Percentiles rank a stretch among this genome's conserved stretches.
Conservation (phyloP, 2,888 invertebrate genomes). For the Myathropa florea region DNA sequence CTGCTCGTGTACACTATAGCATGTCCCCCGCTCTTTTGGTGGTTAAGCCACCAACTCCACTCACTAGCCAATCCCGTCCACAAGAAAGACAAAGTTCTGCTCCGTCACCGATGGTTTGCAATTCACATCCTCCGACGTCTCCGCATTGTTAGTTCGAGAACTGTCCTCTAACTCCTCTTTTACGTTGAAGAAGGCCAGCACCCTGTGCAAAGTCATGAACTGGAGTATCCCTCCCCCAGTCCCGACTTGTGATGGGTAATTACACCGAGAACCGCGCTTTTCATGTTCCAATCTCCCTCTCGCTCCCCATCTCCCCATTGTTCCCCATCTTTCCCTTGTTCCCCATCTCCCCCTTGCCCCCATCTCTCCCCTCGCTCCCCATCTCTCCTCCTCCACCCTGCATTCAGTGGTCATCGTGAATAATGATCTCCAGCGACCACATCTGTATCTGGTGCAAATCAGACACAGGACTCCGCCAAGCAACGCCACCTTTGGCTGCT, state of each 20-base stretch:
- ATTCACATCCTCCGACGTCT: too few species aligned
- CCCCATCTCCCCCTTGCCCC: conserved; percentile 1
- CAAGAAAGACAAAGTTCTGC: too few species aligned
- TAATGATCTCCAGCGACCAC: conserved; percentile 47
- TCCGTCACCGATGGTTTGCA: too few species aligned
- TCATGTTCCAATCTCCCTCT: conserved; percentile 9
- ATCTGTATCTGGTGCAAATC: conserved; percentile 21
- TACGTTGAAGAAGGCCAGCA: too few species aligned
- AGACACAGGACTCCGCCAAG: conserved; percentile 1
- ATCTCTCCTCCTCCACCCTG: too few species aligned
- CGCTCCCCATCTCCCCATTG: neutral
- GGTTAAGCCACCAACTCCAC: too few species aligned
- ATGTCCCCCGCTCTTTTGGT: too few species aligned
- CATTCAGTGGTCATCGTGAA: conserved; percentile 32
- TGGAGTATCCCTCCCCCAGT: conserved; percentile 21
- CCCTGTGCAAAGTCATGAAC: neutral
- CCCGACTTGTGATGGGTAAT: conserved; percentile 24
- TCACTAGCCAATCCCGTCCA: too few species aligned
- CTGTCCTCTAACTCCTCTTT: too few species aligned
- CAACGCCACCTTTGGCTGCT: conserved; percentile 61
- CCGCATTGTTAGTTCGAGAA: too few species aligned
- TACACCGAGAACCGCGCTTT: conserved; percentile 36
- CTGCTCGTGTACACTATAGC: too few species aligned
- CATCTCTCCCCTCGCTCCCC: neutral
- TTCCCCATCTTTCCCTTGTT: neutral